Evolutionary conservation across 2,797 vertebrate genomes (phyloP), one percentile per base, ranked within the genome.

Genomic region (Leptoclinus maculatus): DNA sequence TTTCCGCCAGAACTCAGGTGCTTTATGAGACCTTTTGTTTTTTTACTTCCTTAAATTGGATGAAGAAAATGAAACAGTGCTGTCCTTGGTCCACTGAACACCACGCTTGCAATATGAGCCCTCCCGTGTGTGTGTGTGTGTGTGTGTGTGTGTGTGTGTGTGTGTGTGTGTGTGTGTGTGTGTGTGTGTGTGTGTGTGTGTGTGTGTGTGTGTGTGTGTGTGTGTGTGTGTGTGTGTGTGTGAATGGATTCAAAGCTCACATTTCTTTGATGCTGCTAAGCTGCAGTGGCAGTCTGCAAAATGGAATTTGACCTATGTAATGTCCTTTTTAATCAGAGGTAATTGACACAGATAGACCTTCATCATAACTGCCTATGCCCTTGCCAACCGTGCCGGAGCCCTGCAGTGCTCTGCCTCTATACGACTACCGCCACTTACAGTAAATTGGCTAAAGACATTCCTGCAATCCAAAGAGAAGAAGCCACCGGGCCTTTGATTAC

Each of bases 281-380:
- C 82, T 82, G 64, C 78, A 41, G 34, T 7, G 63, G 53, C 81
- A 85, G 67, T 79, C 68, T 77, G 77, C 77, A 76, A 83, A 83
- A 85, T 74, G 72, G 76, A 88, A 83, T 83, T 83, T 90, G 86
- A 90, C 80, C 82, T 80, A 54, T 64, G 63, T 56, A 68, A 89
- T 82, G 89, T 87, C 87, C 80, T 80, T 88, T 89, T 85, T 86
- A 90, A 92, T 89, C 80, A 89, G 80, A 76, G 49, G 56, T 89
- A 89, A 91, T 90, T 89, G 83, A 87, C 87, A 89, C 66, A 82
- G 76, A 84, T 85, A 87, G 83, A 82, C 87, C 74, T 87, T 87
- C 80, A 76, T 84, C 74, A 78, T 80, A 66, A 74, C 71, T 69
- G 59, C 60, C 23, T 21, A 60, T 85, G 83, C 58, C 85, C 84